These are phyloP conservation scores for Scaptomyza caliginosa DNA, from an alignment of 2,888 invertebrate genomes.

Conservation along the genomic window DNA sequence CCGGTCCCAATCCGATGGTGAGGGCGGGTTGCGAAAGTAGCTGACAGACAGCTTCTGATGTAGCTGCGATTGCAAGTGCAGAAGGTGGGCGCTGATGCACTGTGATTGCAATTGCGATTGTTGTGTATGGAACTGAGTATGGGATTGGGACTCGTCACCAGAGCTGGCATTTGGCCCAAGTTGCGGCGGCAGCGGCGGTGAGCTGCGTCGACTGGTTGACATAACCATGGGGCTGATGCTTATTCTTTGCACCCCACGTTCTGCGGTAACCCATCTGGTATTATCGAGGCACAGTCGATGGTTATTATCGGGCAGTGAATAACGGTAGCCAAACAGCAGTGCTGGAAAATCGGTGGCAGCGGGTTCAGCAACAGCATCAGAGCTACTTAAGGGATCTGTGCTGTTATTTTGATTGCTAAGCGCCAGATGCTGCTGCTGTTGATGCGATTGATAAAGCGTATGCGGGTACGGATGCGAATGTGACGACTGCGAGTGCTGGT, in stretches of 20 bases:
- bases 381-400: slow-evolving; percentile 23
- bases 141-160: slow-evolving; percentile 61
- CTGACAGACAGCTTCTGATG: slow-evolving; percentile 83
- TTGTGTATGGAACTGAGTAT: slow-evolving; percentile 68
- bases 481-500: slow-evolving; percentile 50
- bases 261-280: slow-evolving; percentile 31
- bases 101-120: slow-evolving; percentile 68
- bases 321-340: slow-evolving; percentile 58
- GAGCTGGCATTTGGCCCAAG: slow-evolving; percentile 14
- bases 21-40: slow-evolving; percentile 82
- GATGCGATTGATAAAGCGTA: slow-evolving; percentile 27
- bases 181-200: slow-evolving; percentile 84
- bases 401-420: slow-evolving; percentile 13
- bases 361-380: slow-evolving; percentile 11
- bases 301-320: slow-evolving; percentile 70
- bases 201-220: slow-evolving; percentile 89
- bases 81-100: slow-evolving; percentile 84
- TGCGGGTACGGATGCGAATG: slow-evolving; percentile 47
- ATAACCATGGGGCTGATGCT: slow-evolving; percentile 85
- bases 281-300: slow-evolving; percentile 36
- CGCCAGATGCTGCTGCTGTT: slow-evolving; percentile 14
- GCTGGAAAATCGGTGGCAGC: slow-evolving; percentile 38
- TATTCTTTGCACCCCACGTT: slow-evolving; percentile 31
- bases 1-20: slow-evolving; percentile 53
- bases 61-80: slow-evolving; percentile 83